Base-by-base conservation (phyloP, 2,113 vertebrate genomes). In the Anser cygnoides region DNA sequence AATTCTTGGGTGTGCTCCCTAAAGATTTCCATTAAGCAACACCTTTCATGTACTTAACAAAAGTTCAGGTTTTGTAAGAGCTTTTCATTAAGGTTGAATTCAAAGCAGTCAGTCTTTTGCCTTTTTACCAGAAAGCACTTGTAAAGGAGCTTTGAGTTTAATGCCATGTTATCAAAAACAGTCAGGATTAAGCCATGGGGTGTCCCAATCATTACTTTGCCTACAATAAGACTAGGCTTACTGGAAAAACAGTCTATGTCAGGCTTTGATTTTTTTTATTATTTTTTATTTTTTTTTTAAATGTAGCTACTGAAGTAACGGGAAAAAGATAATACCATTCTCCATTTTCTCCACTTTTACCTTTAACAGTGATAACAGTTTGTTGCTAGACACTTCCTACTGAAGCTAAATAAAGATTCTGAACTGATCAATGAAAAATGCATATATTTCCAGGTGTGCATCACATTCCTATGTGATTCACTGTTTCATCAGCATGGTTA, bases 61-160 rank as follows among this genome's bases (percentile, higher is more conserved):
- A 92, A 93, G 21, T 90, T 93, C 70, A 94, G 75, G 35, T 39
- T 89, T 91, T 94, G 17, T 79, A 67, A 66, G 37, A 96, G 63
- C 33, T 74, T 35, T 91, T 66, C 83, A 88, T 19, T 87, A 59
- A 76, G 11, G 46, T 22, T 66, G n/a, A 77, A 57, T 73, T 93
- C 57, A 92, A 95, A 92, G 74, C 49, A 93, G 29, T 6, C 33
- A 73, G 57, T 15, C 68, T n/a, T 94, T 92, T 96, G n/a, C 54
- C 57, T 89, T 95, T 83, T 37, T 72, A 90, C 68, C 31, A 83
- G 52, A 54, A 84, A 83, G 87, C 35, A 29, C 7, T 85, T 52
- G 71, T 70, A 52, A 89, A 59, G 44, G 6, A 57, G 59, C 63
- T 93, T 80, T 95, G 65, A 87, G 20, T 71, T 95, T 87, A 97